Evolutionary conservation across 1,140 invertebrate species (phyloP).

Genomic region (Meteorus sp.): DNA sequence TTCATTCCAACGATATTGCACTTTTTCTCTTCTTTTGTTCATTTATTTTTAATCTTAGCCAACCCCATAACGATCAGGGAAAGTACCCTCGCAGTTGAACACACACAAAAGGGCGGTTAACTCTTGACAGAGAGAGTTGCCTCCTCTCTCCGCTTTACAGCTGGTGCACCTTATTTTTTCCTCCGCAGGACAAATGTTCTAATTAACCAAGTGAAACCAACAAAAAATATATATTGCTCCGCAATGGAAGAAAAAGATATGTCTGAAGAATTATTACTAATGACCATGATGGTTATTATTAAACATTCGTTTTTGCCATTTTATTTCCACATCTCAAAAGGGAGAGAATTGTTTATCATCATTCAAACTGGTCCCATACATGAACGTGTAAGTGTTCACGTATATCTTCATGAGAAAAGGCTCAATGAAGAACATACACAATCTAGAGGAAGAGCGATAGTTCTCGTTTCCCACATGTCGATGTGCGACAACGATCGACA

Average conservation of each 20-base stretch:
- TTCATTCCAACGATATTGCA: neutral
- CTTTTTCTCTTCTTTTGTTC: too few relatives aligned
- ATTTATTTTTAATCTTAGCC: too few relatives aligned
- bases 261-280: slow-evolving; percentile 5
- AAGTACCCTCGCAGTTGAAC: too few relatives aligned
- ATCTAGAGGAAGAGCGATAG: neutral
- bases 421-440: neutral
- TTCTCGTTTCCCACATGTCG: slow-evolving; percentile 8
- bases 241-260: neutral
- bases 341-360: too few relatives aligned
- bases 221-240: neutral
- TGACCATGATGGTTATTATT: neutral
- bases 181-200: neutral
- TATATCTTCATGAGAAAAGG: neutral
- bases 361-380: too few relatives aligned
- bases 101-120: too few relatives aligned
- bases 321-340: too few relatives aligned
- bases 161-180: neutral
- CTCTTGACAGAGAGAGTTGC: too few relatives aligned
- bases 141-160: neutral
- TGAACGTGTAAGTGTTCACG: neutral
- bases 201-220: slow-evolving; percentile 4
- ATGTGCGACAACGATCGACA: slow-evolving; percentile 3
- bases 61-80: too few relatives aligned
- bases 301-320: too few relatives aligned